Evolutionary conservation across 2,888 invertebrate genomes (phyloP).

Genomic region (Watsonalla cultraria): DNA sequence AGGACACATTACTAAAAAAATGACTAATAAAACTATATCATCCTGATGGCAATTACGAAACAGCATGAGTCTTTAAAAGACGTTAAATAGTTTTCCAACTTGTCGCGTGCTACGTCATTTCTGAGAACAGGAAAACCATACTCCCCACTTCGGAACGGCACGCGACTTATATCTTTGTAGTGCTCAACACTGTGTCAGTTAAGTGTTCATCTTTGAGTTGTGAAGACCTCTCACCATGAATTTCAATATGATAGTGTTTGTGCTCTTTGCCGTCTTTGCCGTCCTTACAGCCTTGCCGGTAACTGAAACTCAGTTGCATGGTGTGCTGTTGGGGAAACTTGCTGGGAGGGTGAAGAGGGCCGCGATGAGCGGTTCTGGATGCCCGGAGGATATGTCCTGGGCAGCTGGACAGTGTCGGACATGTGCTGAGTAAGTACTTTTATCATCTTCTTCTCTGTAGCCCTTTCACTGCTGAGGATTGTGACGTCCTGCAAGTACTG

Average conservation of each 20-base stretch:
- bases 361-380: not conserved
- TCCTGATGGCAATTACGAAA: too few species aligned
- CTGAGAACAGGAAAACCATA: not conserved
- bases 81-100: too few species aligned
- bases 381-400: not conserved
- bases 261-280: not conserved
- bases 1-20: too few species aligned
- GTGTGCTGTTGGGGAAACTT: not conserved
- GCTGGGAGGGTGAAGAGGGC: not conserved
- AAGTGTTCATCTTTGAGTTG: not conserved
- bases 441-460: too few species aligned
- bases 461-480: too few species aligned
- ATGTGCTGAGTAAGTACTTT: not conserved
- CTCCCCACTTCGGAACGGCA: not conserved
- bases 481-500: too few species aligned
- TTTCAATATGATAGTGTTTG: not conserved
- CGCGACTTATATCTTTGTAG: not conserved
- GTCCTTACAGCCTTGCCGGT: not conserved
- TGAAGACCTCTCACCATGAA: not conserved
- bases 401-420: not conserved
- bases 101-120: not conserved
- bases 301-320: not conserved
- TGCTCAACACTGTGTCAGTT: not conserved
- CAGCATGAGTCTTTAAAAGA: too few species aligned
- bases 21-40: too few species aligned